Percentiles rank a stretch among this genome's conserved stretches.
Evolutionary conservation across 64 coral and sea anemone species (phyloP).

Genomic region (Acropora tenuis): DNA sequence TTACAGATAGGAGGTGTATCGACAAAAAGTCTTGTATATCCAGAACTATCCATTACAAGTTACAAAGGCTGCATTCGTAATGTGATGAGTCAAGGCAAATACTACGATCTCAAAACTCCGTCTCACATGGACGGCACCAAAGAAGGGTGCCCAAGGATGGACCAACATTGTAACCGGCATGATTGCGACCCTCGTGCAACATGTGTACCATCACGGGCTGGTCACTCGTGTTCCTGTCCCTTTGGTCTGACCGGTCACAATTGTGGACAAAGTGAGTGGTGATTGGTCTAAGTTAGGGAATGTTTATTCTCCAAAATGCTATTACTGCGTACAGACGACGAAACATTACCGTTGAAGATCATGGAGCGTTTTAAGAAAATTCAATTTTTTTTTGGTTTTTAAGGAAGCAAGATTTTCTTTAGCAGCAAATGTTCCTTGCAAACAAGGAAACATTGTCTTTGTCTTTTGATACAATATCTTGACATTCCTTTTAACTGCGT

Average conservation of each 20-base stretch:
- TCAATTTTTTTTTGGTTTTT: too few species aligned
- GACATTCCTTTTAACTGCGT: neutral
- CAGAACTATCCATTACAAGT: slow-evolving; percentile 51
- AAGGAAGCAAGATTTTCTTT: too few species aligned
- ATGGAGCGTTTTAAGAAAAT: too few species aligned
- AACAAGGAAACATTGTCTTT: too few species aligned
- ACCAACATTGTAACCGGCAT: slow-evolving; percentile 74
- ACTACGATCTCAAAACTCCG: slow-evolving; percentile 66
- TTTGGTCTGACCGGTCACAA: slow-evolving; percentile 29
- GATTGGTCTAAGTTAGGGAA: neutral
- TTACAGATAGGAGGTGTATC: slow-evolving; percentile 90
- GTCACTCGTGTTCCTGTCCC: slow-evolving; percentile 70
- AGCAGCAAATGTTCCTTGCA: too few species aligned
- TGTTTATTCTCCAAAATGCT: neutral
- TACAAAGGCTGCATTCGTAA: slow-evolving; percentile 97
- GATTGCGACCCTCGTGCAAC: slow-evolving; percentile 62
- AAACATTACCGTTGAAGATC: too few species aligned
- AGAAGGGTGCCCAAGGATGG: slow-evolving; percentile 84
- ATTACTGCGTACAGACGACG: too few species aligned
- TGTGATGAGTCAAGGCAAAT: slow-evolving; percentile 63
- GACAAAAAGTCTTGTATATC: slow-evolving; percentile 55
- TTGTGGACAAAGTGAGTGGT: slow-evolving; percentile 48
- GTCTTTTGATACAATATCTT: too few species aligned
- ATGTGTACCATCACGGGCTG: slow-evolving; percentile 80
- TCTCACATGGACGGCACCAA: slow-evolving; percentile 46